phyloP scores from a whole-genome alignment of 2,888 invertebrate species.

The Caenorhabditis sp. region DNA sequence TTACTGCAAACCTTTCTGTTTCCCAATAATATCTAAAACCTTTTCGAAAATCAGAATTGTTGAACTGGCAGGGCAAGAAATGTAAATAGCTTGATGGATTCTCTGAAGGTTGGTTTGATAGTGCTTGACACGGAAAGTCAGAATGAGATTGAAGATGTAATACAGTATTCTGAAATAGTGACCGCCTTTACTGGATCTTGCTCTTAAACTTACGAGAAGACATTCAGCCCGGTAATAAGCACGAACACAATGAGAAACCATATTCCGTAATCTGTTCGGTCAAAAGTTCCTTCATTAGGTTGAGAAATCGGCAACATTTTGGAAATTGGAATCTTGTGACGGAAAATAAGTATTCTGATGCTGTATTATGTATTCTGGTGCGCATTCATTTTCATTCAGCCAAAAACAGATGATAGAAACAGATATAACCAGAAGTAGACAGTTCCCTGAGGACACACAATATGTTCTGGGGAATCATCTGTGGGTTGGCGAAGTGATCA shows the following conservation, averaged over 20 bases:
- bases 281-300: neutral
- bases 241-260: neutral
- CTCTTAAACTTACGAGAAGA: conserved; percentile 17
- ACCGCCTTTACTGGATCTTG: neutral
- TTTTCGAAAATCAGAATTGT: neutral
- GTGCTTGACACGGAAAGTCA: neutral
- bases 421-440: neutral
- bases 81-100: neutral
- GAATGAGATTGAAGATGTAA: neutral
- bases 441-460: neutral
- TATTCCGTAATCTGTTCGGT: neutral
- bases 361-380: too few relatives aligned
- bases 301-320: conserved; percentile 22
- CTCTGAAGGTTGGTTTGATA: neutral
- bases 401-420: conserved; percentile 6
- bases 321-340: neutral
- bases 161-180: neutral
- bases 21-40: neutral
- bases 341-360: neutral
- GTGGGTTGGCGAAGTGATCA: neutral
- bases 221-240: conserved; percentile 1
- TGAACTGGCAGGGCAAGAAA: neutral
- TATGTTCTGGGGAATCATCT: neutral
- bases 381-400: neutral
- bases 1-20: neutral